phyloP scores from a whole-genome alignment of 2,888 invertebrate species.

The Mythimna lalbum region DNA sequence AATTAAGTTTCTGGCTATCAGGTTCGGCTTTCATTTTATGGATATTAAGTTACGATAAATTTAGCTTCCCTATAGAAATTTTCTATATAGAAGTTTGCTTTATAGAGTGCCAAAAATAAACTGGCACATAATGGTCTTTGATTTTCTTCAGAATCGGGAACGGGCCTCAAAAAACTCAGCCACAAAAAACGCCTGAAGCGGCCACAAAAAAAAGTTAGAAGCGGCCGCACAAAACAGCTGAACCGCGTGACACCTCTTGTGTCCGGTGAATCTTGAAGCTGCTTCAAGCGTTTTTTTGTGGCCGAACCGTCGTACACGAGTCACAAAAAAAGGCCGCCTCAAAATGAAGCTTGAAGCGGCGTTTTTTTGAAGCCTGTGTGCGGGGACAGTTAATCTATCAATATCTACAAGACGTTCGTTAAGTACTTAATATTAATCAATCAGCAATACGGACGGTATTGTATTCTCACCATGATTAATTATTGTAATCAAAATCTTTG shows the following conservation, averaged over 20 bases:
- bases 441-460: constrained; percentile 32
- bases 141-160: constrained; percentile 22
- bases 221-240: too few species aligned
- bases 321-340: too few species aligned
- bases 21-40: constrained; percentile 28
- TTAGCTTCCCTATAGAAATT: constrained; percentile 1
- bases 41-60: constrained; percentile 12
- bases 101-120: background rate
- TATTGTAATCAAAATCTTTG: constrained; percentile 31
- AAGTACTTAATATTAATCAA: constrained; percentile 42
- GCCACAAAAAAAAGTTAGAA: too few species aligned
- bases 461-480: constrained; percentile 47
- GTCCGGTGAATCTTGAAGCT: too few species aligned
- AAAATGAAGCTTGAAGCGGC: too few species aligned
- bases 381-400: constrained; percentile 39
- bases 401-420: constrained; percentile 15
- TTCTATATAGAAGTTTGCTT: background rate
- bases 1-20: constrained; percentile 52
- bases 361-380: too few species aligned
- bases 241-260: too few species aligned
- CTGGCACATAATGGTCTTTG: background rate
- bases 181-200: too few species aligned
- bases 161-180: too few species aligned
- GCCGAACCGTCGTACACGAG: too few species aligned
- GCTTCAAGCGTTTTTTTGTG: too few species aligned